These are phyloP conservation scores for Apistogramma diplotaenia DNA, from an alignment of 2,113 vertebrate species.

Conservation along the genomic window DNA sequence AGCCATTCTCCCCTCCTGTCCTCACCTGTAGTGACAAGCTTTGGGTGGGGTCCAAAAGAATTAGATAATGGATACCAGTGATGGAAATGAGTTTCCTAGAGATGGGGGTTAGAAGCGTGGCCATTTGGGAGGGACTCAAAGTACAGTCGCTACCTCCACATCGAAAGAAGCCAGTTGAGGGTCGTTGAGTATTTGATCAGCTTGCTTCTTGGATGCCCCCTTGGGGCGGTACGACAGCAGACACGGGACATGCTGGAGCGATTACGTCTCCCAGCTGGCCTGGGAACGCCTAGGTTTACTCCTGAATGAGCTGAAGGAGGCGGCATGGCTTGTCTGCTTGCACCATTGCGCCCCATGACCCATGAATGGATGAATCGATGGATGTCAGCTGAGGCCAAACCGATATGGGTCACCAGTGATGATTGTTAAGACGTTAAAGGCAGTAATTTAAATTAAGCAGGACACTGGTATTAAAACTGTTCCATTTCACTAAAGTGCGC, in stretches of 20 bases:
- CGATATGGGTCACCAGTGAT: neutral
- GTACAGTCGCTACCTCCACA: neutral
- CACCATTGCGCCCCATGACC: no score
- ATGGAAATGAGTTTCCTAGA: no score
- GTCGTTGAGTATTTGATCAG: neutral
- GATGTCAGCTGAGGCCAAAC: neutral
- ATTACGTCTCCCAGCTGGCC: no score
- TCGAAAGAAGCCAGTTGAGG: neutral
- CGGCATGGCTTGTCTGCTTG: rapidly evolving
- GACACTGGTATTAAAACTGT: neutral
- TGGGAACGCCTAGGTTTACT: neutral
- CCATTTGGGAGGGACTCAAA: rapidly evolving
- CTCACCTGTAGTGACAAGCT: no score
- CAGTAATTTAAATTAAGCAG: neutral
- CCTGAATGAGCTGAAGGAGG: neutral
- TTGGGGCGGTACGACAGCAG: neutral
- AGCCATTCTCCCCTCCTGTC: no score
- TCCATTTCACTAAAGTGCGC: neutral
- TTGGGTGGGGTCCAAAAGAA: no score
- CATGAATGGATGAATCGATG: neutral
- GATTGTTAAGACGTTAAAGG: neutral
- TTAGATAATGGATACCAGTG: no score
- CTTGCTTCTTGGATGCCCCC: rapidly evolving
- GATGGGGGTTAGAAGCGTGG: neutral
- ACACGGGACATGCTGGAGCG: no score